Conservation (phyloP, 2,888 invertebrate species). For the Sarcophaga carnaria region DNA sequence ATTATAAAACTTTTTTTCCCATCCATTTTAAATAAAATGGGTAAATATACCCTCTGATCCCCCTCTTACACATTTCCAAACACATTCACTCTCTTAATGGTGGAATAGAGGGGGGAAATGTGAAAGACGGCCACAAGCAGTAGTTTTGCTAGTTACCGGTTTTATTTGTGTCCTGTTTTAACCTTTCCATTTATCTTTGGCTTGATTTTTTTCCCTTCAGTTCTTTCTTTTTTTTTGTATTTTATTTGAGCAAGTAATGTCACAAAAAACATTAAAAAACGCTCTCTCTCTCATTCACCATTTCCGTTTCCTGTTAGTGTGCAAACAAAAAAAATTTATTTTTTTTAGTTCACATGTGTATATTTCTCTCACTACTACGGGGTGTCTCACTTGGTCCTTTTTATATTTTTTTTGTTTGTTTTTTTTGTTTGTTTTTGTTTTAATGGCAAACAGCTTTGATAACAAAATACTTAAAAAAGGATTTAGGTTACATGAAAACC, state of each 20-base stretch:
- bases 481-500: conserved; percentile 67
- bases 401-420: conserved; percentile 13
- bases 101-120: not conserved
- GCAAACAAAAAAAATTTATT: not conserved
- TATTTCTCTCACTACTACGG: not conserved
- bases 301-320: conserved; percentile 58
- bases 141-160: conserved; percentile 1
- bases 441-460: conserved; percentile 69
- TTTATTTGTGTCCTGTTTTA: conserved; percentile 27
- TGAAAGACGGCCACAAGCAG: not conserved
- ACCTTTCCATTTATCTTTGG: conserved; percentile 54
- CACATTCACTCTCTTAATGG: not conserved
- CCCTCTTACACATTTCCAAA: not conserved
- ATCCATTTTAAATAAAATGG: too few species aligned
- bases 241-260: conserved; percentile 10
- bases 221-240: conserved; percentile 23
- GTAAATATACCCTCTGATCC: not conserved
- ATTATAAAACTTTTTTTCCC: conserved; percentile 48
- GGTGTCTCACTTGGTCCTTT: not conserved
- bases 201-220: not conserved
- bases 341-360: conserved; percentile 31
- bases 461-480: conserved; percentile 71
- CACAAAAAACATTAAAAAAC: conserved; percentile 6
- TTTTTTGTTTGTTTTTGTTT: conserved; percentile 44
- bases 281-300: conserved; percentile 30